phyloP scores from a whole-genome alignment of 1,140 invertebrate species.

The Drosophila saltans region DNA sequence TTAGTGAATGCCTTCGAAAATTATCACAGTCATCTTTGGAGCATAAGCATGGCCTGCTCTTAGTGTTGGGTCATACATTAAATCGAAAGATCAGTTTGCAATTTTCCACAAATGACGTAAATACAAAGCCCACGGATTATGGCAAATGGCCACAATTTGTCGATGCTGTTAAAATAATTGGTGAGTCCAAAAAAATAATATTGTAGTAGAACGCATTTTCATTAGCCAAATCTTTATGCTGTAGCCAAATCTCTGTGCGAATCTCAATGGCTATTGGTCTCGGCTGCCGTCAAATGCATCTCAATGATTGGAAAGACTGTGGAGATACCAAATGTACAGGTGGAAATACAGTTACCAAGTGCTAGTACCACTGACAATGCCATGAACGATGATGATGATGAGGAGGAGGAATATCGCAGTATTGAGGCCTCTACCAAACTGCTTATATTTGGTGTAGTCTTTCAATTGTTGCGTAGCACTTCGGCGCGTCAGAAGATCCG shows the following conservation, averaged over 20 bases:
- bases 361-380: conserved; percentile 32
- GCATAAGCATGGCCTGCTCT: conserved; percentile 77
- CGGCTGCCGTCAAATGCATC: conserved; percentile 79
- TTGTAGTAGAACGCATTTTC: background rate
- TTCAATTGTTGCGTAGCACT: conserved; percentile 69
- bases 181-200: conserved; percentile 19
- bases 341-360: conserved; percentile 63
- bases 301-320: conserved; percentile 80
- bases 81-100: conserved; percentile 64
- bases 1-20: conserved; percentile 60
- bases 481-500: conserved; percentile 73
- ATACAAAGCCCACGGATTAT: conserved; percentile 47
- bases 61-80: conserved; percentile 76
- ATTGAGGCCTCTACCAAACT: conserved; percentile 69
- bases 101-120: conserved; percentile 20
- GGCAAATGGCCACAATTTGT: conserved; percentile 68
- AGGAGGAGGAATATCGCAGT: conserved; percentile 68
- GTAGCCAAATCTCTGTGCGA: conserved; percentile 73
- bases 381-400: conserved; percentile 42
- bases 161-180: conserved; percentile 68
- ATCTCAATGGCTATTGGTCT: conserved; percentile 76
- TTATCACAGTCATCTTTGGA: conserved; percentile 73
- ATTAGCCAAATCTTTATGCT: background rate
- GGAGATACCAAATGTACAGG: conserved; percentile 74
- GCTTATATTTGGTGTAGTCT: conserved; percentile 70